phyloP scores from a whole-genome alignment of 64 coral and sea anemone genomes.

The Montipora cactus region DNA sequence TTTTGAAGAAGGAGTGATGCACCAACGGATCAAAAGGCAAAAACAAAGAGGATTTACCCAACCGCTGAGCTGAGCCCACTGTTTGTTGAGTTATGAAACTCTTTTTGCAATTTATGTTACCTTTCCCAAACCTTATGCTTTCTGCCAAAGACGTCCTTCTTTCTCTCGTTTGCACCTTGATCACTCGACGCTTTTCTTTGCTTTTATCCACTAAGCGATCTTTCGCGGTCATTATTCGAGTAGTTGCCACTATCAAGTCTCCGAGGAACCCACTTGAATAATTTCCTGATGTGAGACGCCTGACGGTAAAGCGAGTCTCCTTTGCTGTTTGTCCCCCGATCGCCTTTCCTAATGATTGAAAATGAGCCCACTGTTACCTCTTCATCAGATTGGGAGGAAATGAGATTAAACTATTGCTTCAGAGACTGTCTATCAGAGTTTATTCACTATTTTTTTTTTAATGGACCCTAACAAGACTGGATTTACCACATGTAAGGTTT shows the following conservation, averaged over 20 bases:
- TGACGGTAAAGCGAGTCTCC: background rate
- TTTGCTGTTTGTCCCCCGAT: background rate
- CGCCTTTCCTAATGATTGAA: background rate
- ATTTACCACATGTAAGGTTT: too few species aligned
- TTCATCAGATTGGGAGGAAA: too few species aligned
- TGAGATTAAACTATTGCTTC: too few species aligned
- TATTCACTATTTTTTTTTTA: too few species aligned
- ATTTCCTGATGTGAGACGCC: background rate
- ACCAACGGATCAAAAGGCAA: too few species aligned
- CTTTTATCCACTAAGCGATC: background rate
- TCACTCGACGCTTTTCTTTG: background rate
- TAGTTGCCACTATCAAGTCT: background rate
- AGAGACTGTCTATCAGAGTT: too few species aligned
- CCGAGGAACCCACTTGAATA: background rate
- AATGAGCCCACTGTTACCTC: too few species aligned
- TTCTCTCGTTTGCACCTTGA: background rate
- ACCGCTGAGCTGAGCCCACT: too few species aligned
- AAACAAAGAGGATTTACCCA: too few species aligned
- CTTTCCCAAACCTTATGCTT: background rate
- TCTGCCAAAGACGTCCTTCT: background rate
- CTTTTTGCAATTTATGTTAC: background rate
- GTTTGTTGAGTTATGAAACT: background rate
- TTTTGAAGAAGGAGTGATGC: too few species aligned
- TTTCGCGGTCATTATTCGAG: background rate
- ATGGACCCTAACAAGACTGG: too few species aligned